phyloP scores from a whole-genome alignment of 2,113 vertebrate genomes.

The Ranitomeya imitator region DNA sequence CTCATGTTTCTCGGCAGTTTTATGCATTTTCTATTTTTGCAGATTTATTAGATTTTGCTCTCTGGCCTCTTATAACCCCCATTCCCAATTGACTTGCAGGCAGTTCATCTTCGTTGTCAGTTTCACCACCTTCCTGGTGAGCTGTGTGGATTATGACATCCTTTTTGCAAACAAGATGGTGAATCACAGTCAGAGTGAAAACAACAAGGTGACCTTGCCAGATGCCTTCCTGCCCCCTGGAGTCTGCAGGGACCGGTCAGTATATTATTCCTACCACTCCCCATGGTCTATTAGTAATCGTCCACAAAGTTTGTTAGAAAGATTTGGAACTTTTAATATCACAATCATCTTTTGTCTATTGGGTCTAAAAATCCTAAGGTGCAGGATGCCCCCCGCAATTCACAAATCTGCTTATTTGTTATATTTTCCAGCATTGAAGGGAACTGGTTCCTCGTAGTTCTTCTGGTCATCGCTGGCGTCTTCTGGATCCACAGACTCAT shows the following conservation, averaged over 20 bases:
- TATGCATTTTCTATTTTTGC: neutral
- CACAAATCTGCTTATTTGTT: no score
- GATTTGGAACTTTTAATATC: neutral
- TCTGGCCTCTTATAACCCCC: neutral
- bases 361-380: no score
- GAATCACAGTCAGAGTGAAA: constrained; percentile 88
- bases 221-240: constrained; percentile 90
- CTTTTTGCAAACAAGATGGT: constrained; percentile 98
- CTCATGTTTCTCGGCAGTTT: no score
- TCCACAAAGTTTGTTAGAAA: neutral
- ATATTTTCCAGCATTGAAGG: constrained; percentile 80
- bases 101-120: constrained; percentile 97
- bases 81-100: constrained; percentile 67
- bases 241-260: constrained; percentile 86
- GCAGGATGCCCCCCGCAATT: no score
- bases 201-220: constrained; percentile 91
- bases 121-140: constrained; percentile 95
- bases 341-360: neutral
- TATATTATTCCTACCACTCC: neutral
- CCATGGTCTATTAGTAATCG: neutral
- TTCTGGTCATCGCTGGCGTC: constrained; percentile 89
- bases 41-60: neutral
- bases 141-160: constrained; percentile 98
- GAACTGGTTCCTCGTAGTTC: constrained; percentile 88
- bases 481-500: constrained; percentile 95